Percentiles rank a stretch among this genome's conserved stretches.
Conservation (phyloP, 1,140 invertebrate genomes). For the Philopotamus ludificatus region DNA sequence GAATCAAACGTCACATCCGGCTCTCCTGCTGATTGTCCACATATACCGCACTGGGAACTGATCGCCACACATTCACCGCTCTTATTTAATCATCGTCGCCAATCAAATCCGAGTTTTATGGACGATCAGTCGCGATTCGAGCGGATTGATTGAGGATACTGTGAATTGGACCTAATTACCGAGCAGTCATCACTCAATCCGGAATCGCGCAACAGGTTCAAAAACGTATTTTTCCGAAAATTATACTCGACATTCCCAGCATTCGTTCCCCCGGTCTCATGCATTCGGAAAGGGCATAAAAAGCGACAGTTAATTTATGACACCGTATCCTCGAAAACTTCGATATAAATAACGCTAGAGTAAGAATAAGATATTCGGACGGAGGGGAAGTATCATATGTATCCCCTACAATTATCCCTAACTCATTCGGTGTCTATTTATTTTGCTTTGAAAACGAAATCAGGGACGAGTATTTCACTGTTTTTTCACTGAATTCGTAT, state of each 20-base stretch:
- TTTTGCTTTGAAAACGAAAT: no score
- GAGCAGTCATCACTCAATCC: neutral
- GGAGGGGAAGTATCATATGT: no score
- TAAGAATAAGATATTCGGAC: neutral
- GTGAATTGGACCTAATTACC: neutral
- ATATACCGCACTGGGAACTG: slow-evolving; percentile 1
- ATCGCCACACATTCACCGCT: no score
- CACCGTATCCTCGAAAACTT: slow-evolving; percentile 15
- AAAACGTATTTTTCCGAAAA: neutral
- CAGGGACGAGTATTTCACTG: no score
- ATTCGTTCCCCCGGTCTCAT: neutral
- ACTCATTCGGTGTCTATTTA: no score
- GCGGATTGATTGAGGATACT: neutral
- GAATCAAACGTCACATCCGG: slow-evolving; percentile 27
- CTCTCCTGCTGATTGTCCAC: neutral
- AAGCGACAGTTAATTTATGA: slow-evolving; percentile 27
- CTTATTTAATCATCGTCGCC: no score
- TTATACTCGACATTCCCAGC: neutral
- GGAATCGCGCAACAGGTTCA: neutral
- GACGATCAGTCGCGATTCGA: no score
- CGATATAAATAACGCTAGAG: slow-evolving; percentile 15
- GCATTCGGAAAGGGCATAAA: slow-evolving; percentile 2
- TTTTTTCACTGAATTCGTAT: no score
- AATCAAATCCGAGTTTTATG: no score
- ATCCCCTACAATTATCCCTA: no score